phyloP scores from a whole-genome alignment of 2,888 invertebrate species.

The Chorisops tibialis region DNA sequence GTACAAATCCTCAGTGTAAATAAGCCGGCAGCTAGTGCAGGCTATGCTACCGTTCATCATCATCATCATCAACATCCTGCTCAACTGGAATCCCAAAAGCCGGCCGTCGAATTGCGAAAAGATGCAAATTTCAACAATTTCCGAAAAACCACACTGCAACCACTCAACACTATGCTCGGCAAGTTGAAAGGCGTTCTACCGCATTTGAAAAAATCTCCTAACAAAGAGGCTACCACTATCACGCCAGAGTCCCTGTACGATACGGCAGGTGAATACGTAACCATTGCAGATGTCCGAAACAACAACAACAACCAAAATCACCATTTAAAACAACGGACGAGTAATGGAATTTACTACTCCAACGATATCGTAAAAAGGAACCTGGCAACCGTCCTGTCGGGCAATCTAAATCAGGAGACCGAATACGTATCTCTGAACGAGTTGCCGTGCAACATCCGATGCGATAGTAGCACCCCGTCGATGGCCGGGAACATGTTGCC shows the following conservation, averaged over 20 bases:
- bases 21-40: slow-evolving; percentile 35
- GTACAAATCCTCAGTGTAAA: slow-evolving; percentile 29
- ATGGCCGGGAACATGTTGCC: background rate
- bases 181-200: slow-evolving; percentile 66
- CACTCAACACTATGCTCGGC: slow-evolving; percentile 70
- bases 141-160: slow-evolving; percentile 54
- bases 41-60: slow-evolving; percentile 31
- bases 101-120: slow-evolving; percentile 43
- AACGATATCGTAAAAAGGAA: slow-evolving; percentile 67
- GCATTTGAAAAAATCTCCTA: slow-evolving; percentile 55
- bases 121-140: slow-evolving; percentile 49
- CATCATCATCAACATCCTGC: slow-evolving; percentile 30
- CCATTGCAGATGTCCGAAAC: slow-evolving; percentile 77
- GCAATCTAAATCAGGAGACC: slow-evolving; percentile 62
- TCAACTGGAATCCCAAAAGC: slow-evolving; percentile 37
- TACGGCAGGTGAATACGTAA: slow-evolving; percentile 73
- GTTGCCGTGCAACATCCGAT: slow-evolving; percentile 56
- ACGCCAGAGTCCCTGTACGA: slow-evolving; percentile 42
- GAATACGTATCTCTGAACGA: slow-evolving; percentile 82
- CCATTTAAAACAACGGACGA: slow-evolving; percentile 25
- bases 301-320: slow-evolving; percentile 62
- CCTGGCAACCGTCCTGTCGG: slow-evolving; percentile 59
- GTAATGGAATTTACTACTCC: slow-evolving; percentile 57
- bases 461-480: slow-evolving; percentile 26
- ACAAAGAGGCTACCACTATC: slow-evolving; percentile 49